A percentile compares a stretch with the other conserved stretches of the same genome.
These are phyloP conservation scores for Ophion ellenae DNA, from an alignment of 2,888 invertebrate species.

Conservation along the genomic window DNA sequence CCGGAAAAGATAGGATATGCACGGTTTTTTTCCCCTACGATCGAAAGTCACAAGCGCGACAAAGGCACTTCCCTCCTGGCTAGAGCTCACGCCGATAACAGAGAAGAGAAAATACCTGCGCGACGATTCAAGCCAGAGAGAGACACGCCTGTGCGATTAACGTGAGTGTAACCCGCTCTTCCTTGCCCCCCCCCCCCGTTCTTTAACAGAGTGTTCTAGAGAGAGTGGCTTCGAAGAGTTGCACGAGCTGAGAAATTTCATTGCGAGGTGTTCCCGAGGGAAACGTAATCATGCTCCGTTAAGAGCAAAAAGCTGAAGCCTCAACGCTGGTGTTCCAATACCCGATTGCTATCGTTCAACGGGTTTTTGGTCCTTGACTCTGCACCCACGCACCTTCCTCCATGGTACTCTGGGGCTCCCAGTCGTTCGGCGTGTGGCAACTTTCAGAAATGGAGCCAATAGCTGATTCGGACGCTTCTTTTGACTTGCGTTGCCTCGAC, in stretches of 20 bases:
- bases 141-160: constrained; percentile 23
- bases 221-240: constrained; percentile 30
- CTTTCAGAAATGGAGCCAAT: constrained; percentile 24
- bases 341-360: constrained; percentile 41
- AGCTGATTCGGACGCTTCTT: constrained; percentile 12
- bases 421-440: background rate
- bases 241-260: constrained; percentile 36
- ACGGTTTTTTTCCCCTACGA: constrained; percentile 33
- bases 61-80: constrained; percentile 10
- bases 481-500: constrained; percentile 17
- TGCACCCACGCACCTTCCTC: constrained; percentile 36
- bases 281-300: background rate
- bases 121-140: constrained; percentile 29
- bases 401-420: background rate
- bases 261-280: constrained; percentile 12
- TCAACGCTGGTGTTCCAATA: constrained; percentile 61
- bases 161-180: constrained; percentile 68
- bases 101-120: constrained; percentile 15
- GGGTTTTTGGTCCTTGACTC: constrained; percentile 52
- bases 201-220: constrained; percentile 74
- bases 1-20: constrained; percentile 48
- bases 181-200: constrained; percentile 22
- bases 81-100: constrained; percentile 28
- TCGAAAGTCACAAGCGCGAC: constrained; percentile 17
- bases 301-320: constrained; percentile 14